Base-by-base conservation (phyloP, 37 sponge, comb jelly and placozoan species). In the Ianthella basta region DNA sequence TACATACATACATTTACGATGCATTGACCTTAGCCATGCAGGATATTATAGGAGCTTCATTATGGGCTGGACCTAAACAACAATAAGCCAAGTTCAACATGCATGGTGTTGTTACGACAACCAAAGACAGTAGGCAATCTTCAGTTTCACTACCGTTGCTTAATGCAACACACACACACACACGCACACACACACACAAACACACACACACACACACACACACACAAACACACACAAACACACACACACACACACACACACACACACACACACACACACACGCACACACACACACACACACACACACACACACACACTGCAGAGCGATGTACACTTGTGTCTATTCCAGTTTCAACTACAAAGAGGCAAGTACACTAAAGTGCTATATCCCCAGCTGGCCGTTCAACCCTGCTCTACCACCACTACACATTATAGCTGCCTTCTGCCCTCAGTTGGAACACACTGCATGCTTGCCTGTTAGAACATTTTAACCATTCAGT, bases 201-300 rank as follows among this genome's bases (percentile, higher is more conserved):
- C 79, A 59, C 86, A 84, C 84, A 84, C 73, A 84, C 83, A 84
- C 32, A 81, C 83, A 82, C 68, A 66, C 54, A 82, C 68, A 61
- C 24, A 61, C 38, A 34, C 83, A 82, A 66, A 66, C 67, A 64
- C 83, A 64, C 15, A 40, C 15, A 6, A 12, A 39, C 29, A 64
- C 35, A 38, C 44, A 29, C 37, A n/a, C 82, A 20, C 65, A 15
- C 66, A 82, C 44, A 15, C 66, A 63, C 65, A 60, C 82, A 82
- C 40, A 44, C 82, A 82, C 66, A 61, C 24, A 83, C 53, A 59
- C 60, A 56, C 33, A 80, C 2, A 59, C 19, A 80, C 60, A 80
- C 60, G 59, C 33, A 80, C 34, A 56, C 60, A 80, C 60, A 80
- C 60, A 80, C 34, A 57, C 60, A 80, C 33, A 80, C 34, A 80